A percentile compares a stretch with the other conserved stretches of the same genome.
Evolutionary conservation across 2,113 vertebrate genomes (phyloP).

Genomic region (Meleagris gallopavo): DNA sequence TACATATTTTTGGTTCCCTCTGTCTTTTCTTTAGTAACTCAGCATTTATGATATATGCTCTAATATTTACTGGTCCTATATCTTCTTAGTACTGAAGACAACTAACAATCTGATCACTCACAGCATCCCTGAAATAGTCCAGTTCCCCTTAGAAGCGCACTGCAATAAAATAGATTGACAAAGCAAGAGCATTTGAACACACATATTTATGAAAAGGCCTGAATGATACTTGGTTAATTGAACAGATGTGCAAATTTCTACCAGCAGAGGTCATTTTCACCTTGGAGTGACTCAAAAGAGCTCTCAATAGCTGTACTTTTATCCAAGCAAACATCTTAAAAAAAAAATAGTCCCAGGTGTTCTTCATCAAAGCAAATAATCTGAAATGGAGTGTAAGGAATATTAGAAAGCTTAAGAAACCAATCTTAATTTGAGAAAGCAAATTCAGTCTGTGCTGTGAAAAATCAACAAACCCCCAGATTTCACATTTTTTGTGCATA

Average conservation of each 20-base stretch:
- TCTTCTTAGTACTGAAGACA: neutral
- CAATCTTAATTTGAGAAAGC: neutral
- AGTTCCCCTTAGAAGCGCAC: neutral
- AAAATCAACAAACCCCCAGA: neutral
- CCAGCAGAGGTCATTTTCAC: slow-evolving; percentile 67
- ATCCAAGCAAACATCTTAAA: neutral
- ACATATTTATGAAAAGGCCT: neutral
- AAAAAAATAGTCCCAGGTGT: neutral
- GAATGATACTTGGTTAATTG: neutral
- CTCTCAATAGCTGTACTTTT: neutral
- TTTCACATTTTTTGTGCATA: neutral
- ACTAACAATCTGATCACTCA: neutral
- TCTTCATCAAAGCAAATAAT: neutral
- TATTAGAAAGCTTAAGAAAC: neutral
- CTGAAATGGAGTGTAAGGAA: neutral
- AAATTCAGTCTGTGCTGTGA: neutral
- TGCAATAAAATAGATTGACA: neutral
- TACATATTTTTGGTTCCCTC: neutral
- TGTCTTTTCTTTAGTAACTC: neutral
- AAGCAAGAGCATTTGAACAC: neutral
- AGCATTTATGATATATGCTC: neutral
- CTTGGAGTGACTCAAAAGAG: neutral
- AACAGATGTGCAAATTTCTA: slow-evolving; percentile 31
- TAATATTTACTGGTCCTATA: neutral
- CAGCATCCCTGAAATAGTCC: neutral